Evolutionary conservation across 2,797 vertebrate species (phyloP).

Genomic region (Sitta carolinensis): DNA sequence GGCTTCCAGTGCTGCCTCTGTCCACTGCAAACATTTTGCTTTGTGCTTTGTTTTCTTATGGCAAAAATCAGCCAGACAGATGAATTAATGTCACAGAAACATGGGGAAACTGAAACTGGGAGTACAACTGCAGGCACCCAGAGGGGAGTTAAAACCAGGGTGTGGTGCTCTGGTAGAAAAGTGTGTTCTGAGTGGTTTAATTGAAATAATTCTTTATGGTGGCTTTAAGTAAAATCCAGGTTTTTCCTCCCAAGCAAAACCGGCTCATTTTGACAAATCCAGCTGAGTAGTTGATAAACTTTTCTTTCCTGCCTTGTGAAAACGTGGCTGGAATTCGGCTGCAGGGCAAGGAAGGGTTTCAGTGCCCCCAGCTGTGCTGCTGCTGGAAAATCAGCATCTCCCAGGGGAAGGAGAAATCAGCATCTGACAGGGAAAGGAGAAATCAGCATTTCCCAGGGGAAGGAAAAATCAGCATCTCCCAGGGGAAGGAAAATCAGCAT

Average conservation of each 20-base stretch:
- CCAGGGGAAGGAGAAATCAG: background rate
- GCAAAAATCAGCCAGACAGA: background rate
- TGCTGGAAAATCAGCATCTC: background rate
- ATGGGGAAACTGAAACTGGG: background rate
- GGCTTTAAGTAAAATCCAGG: background rate
- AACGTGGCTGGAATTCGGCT: background rate
- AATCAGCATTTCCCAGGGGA: too few species aligned
- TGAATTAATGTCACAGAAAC: background rate
- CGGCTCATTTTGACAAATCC: background rate
- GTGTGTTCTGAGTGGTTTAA: fast-evolving
- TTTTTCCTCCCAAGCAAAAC: background rate
- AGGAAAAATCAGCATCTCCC: too few species aligned
- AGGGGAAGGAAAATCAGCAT: too few species aligned
- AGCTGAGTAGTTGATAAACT: fast-evolving
- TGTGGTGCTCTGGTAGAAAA: background rate
- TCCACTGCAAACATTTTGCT: background rate
- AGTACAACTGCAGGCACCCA: background rate
- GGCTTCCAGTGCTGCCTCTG: background rate
- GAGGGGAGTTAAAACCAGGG: background rate
- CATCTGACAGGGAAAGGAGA: background rate
- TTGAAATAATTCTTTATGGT: background rate
- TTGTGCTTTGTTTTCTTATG: fast-evolving
- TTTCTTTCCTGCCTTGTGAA: background rate
- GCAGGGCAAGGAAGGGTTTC: background rate
- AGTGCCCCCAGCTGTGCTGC: fast-evolving